Evolutionary conservation across 2,888 invertebrate species (phyloP).

Genomic region (Phengaris arion): DNA sequence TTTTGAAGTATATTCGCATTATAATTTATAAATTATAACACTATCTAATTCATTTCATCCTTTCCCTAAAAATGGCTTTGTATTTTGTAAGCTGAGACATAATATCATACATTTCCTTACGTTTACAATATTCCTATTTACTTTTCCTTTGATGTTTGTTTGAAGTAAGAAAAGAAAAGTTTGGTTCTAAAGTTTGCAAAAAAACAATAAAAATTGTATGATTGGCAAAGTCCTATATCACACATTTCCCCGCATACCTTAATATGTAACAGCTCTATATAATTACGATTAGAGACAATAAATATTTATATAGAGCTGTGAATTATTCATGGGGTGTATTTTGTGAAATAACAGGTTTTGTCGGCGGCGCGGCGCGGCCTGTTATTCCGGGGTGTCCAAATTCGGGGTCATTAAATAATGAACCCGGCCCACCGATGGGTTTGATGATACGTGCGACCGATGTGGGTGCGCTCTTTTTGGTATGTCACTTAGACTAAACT

Average conservation of each 20-base stretch:
- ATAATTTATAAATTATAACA: no score
- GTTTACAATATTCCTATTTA: no score
- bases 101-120: no score
- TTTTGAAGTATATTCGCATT: no score
- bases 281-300: constrained; percentile 25
- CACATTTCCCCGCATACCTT: background rate
- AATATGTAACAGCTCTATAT: constrained; percentile 8
- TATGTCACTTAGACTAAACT: background rate
- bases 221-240: background rate
- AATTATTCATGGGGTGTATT: constrained; percentile 26
- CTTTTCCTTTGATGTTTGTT: no score
- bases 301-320: constrained; percentile 29
- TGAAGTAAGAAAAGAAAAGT: no score
- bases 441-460: constrained; percentile 34
- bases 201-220: background rate
- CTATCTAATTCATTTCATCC: no score
- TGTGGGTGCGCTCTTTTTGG: constrained; percentile 39
- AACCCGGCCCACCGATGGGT: constrained; percentile 51
- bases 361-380: constrained; percentile 56
- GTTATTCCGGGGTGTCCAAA: constrained; percentile 71
- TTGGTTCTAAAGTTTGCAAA: no score
- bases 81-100: no score
- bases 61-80: no score
- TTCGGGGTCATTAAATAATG: constrained; percentile 71
- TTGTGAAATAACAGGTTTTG: constrained; percentile 47